Conservation (phyloP, 92 coral and sea anemone genomes). For the Phenganax subtilis region DNA sequence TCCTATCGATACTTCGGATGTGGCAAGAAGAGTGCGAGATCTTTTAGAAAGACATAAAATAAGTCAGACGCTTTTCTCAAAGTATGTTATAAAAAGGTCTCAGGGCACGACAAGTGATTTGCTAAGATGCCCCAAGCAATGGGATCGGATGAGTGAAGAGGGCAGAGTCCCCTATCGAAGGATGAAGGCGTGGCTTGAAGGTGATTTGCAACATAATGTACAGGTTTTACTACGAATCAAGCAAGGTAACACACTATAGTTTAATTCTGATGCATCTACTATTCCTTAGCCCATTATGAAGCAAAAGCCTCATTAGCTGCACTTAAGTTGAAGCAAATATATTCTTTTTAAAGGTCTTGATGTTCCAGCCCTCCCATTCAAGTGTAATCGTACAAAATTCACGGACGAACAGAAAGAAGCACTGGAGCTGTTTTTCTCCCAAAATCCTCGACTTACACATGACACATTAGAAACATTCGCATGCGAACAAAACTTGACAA, state of each 20-base stretch:
- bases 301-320: background rate
- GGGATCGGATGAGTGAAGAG: slow-evolving; percentile 41
- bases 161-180: slow-evolving; percentile 34
- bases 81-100: slow-evolving; percentile 36
- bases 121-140: slow-evolving; percentile 29
- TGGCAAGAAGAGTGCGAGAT: slow-evolving; percentile 39
- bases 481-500: slow-evolving; percentile 28
- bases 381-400: slow-evolving; percentile 33
- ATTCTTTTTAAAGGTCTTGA: slow-evolving; percentile 22
- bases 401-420: slow-evolving; percentile 37
- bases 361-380: slow-evolving; percentile 15
- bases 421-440: slow-evolving; percentile 18
- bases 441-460: slow-evolving; percentile 32
- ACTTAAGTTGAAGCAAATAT: background rate
- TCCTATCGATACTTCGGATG: slow-evolving; percentile 36
- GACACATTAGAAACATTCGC: slow-evolving; percentile 35
- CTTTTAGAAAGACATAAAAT: slow-evolving; percentile 31
- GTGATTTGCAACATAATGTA: slow-evolving; percentile 25
- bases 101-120: slow-evolving; percentile 41
- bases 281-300: background rate
- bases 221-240: slow-evolving; percentile 25
- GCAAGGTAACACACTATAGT: slow-evolving; percentile 4
- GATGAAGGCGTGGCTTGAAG: slow-evolving; percentile 40
- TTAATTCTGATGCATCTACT: background rate
- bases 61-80: slow-evolving; percentile 40